Evolutionary conservation across 2,797 vertebrate species (phyloP), one percentile per base, ranked within the genome.

Genomic region (Rousettus madagascariensis): DNA sequence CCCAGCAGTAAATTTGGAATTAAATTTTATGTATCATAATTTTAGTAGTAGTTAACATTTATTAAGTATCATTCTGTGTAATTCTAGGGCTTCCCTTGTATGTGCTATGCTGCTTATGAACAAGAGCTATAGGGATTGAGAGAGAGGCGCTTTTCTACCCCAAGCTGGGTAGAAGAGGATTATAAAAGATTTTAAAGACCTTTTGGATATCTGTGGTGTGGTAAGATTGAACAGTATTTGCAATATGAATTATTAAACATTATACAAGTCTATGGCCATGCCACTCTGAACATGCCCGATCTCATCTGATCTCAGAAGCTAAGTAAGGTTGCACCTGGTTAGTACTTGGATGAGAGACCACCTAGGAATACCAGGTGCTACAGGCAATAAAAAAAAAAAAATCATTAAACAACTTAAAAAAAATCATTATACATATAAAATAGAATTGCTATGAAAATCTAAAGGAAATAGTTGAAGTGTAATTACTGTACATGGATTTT

Each of bases 31-130:
- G 75, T 43, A 49, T 82, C 49, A 53, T 93, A 46, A 65, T 66
- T 95, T 93, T 90, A 86, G 26, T 78, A 86, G 24, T 91, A 57
- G 20, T 75, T 90, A 69, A 61, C 51, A 75, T 77, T 77, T 83
- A 43, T 53, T 80, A 66, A 66, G 12, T 77, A 41, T 41, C 41
- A 49, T 1, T 46, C 3, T 59, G 12, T 26, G 15, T 72, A 33
- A 63, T 9, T 83, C 30, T 68, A 24, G 36, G 49, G 11, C 41
- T 66, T 95, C 71, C 68, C 1, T 3, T 83, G 19, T 79, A 59
- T 71, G 43, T 49, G 41, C 38, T 92, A 5, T 74, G 15, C 36
- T 75, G 51, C 24, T 94, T 92, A 53, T 74, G 59, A 91, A 26
- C 55, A 83, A 53, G 59, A 77, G 33, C 26, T 55, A 6, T 90